Evolutionary conservation across 2,888 invertebrate species (phyloP), one percentile per base, ranked within the genome.

Genomic region (Hoplodrina ambigua): DNA sequence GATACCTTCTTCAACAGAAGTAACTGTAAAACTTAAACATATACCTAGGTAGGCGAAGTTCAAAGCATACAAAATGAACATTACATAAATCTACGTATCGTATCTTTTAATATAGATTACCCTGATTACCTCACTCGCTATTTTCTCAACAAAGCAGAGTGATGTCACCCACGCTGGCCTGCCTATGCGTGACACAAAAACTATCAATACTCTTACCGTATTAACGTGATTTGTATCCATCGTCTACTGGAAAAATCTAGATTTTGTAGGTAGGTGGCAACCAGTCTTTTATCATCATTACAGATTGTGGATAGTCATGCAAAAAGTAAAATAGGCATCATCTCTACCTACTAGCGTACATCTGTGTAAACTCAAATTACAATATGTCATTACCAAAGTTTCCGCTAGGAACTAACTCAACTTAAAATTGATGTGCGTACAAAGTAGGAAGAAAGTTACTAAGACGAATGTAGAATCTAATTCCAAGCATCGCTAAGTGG

Each of bases 81-180:
- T 4, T 17, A 15, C 2, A 25, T n/a, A 30, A 13, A 67, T 54
- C 11, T 46, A 60, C 49, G 25, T 46, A 46, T 6, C 17, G 46
- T 44, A 53, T 58, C 15, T 69, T 66, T 54, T 46, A 20, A 56
- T 72, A 60, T 52, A 52, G 57, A 64, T 81, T 73, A 73, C 73
- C 76, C 79, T 77, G 59, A 64, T 81, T 73, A 76, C 73, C 75
- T 81, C 78, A 81, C 68, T 79, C 60, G 68, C 72, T 78, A 76
- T 83, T 85, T 81, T 76, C 76, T 70, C 74, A 70, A 58, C 58
- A 7, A 59, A 55, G 8, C 33, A 30, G 25, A 25, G 20, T 83
- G 84, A 84, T 84, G 80, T 83, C 84, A 83, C 67, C 61, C 25
- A 60, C 50, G 33, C 55, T 59, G 53, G 56, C 33, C 25, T 19